These are phyloP conservation scores for Rhyzopertha dominica DNA, from an alignment of 1,140 invertebrate species.

Conservation along the genomic window DNA sequence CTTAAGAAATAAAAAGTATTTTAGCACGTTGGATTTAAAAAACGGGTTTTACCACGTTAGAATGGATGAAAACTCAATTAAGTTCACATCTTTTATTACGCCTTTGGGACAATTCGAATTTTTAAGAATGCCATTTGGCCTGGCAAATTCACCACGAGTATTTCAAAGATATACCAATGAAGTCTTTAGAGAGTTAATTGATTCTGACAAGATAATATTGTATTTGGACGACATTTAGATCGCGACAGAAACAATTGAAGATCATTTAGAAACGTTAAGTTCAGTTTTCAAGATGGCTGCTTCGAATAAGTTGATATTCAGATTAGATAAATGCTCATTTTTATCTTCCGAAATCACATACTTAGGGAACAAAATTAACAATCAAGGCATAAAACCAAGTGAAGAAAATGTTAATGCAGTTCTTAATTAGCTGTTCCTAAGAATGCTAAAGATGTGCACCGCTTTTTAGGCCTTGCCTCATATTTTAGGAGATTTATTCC, in stretches of 20 bases:
- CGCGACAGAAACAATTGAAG: constrained; percentile 9
- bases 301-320: constrained; percentile 4
- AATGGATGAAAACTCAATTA: constrained; percentile 26
- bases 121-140: constrained; percentile 27
- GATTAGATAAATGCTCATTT: constrained; percentile 13
- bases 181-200: constrained; percentile 14
- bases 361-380: constrained; percentile 11
- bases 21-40: constrained; percentile 31
- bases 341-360: constrained; percentile 6
- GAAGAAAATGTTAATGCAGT: constrained; percentile 7
- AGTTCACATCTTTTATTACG: constrained; percentile 26
- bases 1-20: constrained; percentile 30
- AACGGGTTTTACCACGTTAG: constrained; percentile 35
- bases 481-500: constrained; percentile 33
- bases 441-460: constrained; percentile 26
- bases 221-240: constrained; percentile 41
- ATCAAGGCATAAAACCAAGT: neutral
- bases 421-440: constrained; percentile 17
- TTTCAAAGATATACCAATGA: constrained; percentile 26
- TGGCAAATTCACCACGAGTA: constrained; percentile 19
- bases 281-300: constrained; percentile 1
- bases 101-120: constrained; percentile 29
- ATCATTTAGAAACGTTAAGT: constrained; percentile 2
- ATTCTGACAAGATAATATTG: constrained; percentile 21
- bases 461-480: constrained; percentile 30